Evolutionary conservation across 2,797 vertebrate genomes (phyloP), one percentile per base, ranked within the genome.

Genomic region (Sebastes dallii): DNA sequence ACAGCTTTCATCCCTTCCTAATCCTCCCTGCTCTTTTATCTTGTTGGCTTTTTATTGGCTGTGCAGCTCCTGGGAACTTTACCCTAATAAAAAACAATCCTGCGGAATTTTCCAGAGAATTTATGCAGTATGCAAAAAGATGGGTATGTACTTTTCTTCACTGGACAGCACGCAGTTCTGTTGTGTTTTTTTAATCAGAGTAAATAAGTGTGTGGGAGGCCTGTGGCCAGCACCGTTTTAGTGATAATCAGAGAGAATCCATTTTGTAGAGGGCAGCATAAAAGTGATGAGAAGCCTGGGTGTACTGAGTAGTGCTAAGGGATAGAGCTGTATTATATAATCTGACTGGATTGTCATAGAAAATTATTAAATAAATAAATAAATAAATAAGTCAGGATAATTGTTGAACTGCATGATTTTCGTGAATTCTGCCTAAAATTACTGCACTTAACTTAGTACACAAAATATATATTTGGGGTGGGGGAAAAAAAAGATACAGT

Each of bases 1-100:
- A 95, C 92, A 93, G 95, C 95, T 95, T 96, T 95, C 93, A 94
- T 95, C 94, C 94, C 88, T 88, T 94, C 92, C 94, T 96, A 95
- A 94, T 96, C 94, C 92, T 94, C 89, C 89, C 91, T 94, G 87
- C 92, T 93, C 94, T 96, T 96, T 96, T 95, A 96, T 96, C 95
- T 96, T 91, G 91, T 95, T 95, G 93, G 92, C 86, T 92, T 95
- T 96, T 96, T 96, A 96, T 96, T 95, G 95, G 95, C 94, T 92
- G 90, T 89, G 90, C 89, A 92, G 94, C 94, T 96, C 94, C 94
- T 96, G 95, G 95, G 95, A 96, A 95, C 95, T 95, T 96, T 93
- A 94, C 88, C 90, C 94, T 91, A 95, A 96, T 96, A 96, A 96
- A 96, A 95, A 95, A 95, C 94, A 95, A 95, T 95, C 91, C 92